Percentiles rank a stretch among this genome's conserved stretches.
Conservation (phyloP, 2,888 invertebrate species). For the Sepiola atlantica region DNA sequence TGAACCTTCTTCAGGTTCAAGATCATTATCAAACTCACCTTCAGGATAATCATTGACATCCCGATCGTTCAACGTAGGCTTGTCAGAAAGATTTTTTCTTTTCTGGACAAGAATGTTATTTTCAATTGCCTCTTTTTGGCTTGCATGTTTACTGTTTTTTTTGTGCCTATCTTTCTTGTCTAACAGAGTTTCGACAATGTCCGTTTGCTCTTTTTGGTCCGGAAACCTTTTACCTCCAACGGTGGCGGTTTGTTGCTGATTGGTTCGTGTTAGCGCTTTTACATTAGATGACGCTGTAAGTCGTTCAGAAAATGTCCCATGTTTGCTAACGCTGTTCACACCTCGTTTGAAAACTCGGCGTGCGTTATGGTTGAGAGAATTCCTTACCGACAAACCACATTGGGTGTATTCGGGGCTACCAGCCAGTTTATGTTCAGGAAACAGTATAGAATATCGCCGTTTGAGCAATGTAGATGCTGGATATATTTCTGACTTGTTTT, state of each 20-base stretch:
- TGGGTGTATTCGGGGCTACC: not conserved
- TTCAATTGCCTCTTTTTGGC: not conserved
- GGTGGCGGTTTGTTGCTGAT: not conserved
- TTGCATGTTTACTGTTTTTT: not conserved
- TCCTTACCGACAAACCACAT: not conserved
- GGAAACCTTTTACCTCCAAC: not conserved
- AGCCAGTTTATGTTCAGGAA: not conserved
- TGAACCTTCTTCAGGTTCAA: not conserved
- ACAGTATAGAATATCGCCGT: not conserved
- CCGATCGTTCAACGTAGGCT: not conserved
- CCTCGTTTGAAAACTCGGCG: constrained; percentile 37
- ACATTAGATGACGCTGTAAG: not conserved
- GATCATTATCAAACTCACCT: not conserved
- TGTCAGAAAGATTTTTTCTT: not conserved
- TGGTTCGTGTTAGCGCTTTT: not conserved
- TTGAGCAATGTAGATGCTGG: not conserved
- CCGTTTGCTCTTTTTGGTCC: not conserved
- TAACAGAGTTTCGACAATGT: not conserved
- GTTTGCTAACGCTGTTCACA: constrained; percentile 19
- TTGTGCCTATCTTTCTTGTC: not conserved
- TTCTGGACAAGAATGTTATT: not conserved
- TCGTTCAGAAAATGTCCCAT: not conserved
- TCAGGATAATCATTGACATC: not conserved
- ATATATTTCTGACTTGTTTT: constrained; percentile 4
- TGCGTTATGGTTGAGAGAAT: not conserved